Evolutionary conservation across 2,113 vertebrate genomes (phyloP).

Genomic region (Rhegmatorhina hoffmannsi): DNA sequence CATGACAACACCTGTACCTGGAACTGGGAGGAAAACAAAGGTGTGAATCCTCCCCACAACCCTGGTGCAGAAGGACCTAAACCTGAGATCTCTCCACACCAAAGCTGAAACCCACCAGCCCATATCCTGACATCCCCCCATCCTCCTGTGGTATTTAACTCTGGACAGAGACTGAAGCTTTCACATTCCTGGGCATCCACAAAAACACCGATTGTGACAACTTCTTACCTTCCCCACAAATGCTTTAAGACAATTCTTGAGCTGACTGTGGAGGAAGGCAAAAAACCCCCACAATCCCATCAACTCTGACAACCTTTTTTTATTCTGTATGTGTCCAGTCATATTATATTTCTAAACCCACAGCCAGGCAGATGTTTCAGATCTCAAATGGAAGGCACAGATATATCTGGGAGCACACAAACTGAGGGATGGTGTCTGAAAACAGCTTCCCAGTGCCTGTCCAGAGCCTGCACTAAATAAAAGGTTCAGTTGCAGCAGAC

Average conservation of each 20-base stretch:
- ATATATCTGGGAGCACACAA: fast-evolving
- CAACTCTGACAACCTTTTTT: neutral
- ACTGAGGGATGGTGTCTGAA: neutral
- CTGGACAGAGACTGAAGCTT: fast-evolving
- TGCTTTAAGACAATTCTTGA: neutral
- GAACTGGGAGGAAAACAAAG: neutral
- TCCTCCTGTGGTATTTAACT: neutral
- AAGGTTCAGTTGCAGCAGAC: neutral
- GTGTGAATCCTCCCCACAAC: neutral
- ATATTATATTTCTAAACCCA: neutral
- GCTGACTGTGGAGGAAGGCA: neutral
- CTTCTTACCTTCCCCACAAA: neutral
- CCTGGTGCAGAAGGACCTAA: neutral
- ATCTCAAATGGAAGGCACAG: neutral
- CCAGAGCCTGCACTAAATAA: neutral
- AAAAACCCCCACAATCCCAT: neutral
- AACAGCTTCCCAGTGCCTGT: neutral
- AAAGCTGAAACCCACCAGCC: neutral
- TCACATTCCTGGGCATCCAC: neutral
- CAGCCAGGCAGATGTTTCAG: neutral
- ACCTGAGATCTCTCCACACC: neutral
- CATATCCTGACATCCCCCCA: neutral
- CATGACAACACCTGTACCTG: neutral
- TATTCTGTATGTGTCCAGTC: fast-evolving
- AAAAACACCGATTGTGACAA: neutral